A percentile compares a stretch with the other conserved stretches of the same genome.
phyloP scores from a whole-genome alignment of 2,797 vertebrate species.

The Cryptoprocta ferox region DNA sequence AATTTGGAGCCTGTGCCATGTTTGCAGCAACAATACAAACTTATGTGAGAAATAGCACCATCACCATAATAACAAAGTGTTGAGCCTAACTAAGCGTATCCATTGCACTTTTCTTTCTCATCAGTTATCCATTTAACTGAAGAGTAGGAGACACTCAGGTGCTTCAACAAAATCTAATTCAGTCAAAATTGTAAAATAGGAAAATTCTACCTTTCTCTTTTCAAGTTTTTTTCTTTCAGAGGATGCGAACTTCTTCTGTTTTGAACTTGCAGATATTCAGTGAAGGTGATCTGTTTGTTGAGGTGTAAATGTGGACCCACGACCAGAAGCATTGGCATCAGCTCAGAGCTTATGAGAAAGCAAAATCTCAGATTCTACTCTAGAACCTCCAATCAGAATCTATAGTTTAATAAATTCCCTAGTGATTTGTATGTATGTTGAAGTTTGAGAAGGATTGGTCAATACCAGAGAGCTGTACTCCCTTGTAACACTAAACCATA shows the following conservation, averaged over 20 bases:
- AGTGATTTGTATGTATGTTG: neutral
- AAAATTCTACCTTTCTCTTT: neutral
- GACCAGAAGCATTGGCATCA: neutral
- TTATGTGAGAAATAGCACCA: neutral
- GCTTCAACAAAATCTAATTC: neutral
- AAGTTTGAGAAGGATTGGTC: neutral
- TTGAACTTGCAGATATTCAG: neutral
- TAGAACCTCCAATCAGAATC: neutral
- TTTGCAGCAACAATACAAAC: neutral
- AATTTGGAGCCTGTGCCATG: neutral
- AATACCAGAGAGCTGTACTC: too few species aligned
- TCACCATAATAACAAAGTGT: neutral
- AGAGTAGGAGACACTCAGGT: neutral
- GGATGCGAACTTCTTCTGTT: neutral
- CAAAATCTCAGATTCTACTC: neutral
- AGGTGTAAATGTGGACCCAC: neutral
- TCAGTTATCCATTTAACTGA: neutral
- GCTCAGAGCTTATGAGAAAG: neutral
- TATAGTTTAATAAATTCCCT: neutral
- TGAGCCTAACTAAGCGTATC: neutral
- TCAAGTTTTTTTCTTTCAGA: neutral
- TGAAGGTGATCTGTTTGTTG: neutral
- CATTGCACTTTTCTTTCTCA: neutral
- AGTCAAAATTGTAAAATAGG: neutral
- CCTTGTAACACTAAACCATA: neutral